phyloP scores from a whole-genome alignment of 2,113 vertebrate genomes.

The Delphinapterus leucas region DNA sequence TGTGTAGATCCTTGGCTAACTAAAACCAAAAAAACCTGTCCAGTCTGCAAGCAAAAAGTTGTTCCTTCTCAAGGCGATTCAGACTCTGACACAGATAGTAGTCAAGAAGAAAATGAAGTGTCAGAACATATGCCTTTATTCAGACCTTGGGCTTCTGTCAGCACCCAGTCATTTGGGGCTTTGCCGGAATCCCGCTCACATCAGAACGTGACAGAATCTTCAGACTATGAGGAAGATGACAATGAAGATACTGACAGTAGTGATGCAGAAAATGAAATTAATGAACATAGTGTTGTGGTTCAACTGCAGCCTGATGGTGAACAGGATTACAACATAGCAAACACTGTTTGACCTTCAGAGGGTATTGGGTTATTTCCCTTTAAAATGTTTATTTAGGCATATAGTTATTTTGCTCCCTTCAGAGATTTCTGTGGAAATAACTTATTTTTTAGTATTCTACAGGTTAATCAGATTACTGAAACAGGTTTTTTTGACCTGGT shows the following conservation, averaged over 20 bases:
- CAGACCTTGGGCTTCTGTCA: constrained; percentile 90
- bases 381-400: constrained; percentile 72
- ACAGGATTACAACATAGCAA: constrained; percentile 79
- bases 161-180: constrained; percentile 93
- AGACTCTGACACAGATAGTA: constrained; percentile 93
- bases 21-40: constrained; percentile 98
- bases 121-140: constrained; percentile 96
- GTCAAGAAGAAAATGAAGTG: constrained; percentile 92
- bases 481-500: constrained; percentile 72
- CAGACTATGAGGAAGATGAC: constrained; percentile 92
- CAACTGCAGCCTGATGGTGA: constrained; percentile 90
- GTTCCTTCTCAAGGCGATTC: constrained; percentile 96
- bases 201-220: constrained; percentile 88
- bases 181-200: constrained; percentile 88
- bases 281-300: constrained; percentile 90
- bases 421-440: constrained; percentile 79
- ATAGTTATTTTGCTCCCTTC: constrained; percentile 65
- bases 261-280: constrained; percentile 85
- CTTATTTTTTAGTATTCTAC: constrained; percentile 78
- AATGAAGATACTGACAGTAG: constrained; percentile 87
- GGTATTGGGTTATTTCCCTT: constrained; percentile 43
- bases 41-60: constrained; percentile 98
- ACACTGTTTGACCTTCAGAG: constrained; percentile 80
- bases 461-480: constrained; percentile 75
- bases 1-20: constrained; percentile 99